phyloP scores from a whole-genome alignment of 2,888 invertebrate genomes.

The Brachylomia viminalis region DNA sequence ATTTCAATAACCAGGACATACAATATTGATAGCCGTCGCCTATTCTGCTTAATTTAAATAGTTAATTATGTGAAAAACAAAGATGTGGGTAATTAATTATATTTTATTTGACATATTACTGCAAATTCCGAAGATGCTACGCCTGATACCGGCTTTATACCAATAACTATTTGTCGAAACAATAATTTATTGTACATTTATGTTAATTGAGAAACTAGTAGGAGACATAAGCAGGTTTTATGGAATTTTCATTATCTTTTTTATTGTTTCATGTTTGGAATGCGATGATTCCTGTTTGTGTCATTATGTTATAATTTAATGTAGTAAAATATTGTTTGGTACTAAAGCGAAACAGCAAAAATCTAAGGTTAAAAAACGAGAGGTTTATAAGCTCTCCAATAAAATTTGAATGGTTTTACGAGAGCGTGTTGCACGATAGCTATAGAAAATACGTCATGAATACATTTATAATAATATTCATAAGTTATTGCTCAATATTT shows the following conservation, averaged over 20 bases:
- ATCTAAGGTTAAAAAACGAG: conserved; percentile 4
- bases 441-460: conserved; percentile 54
- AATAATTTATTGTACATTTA: conserved; percentile 85
- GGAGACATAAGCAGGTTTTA: conserved; percentile 84
- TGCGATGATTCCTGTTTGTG: conserved; percentile 71
- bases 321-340: conserved; percentile 37
- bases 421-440: conserved; percentile 53
- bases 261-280: conserved; percentile 84
- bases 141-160: conserved; percentile 75
- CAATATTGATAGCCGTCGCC: conserved; percentile 33
- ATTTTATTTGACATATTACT: conserved; percentile 75
- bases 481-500: conserved; percentile 61
- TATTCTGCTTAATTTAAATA: conserved; percentile 55
- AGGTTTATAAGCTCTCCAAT: conserved; percentile 25
- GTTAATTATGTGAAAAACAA: conserved; percentile 69
- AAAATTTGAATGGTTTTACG: conserved; percentile 56
- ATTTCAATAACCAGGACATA: conserved; percentile 51
- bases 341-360: conserved; percentile 13
- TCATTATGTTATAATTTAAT: conserved; percentile 51
- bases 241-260: conserved; percentile 85
- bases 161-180: conserved; percentile 88
- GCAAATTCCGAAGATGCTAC: conserved; percentile 79
- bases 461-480: conserved; percentile 45
- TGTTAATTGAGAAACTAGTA: conserved; percentile 84
- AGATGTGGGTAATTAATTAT: conserved; percentile 79